These are phyloP conservation scores for Clarias magur DNA, from an alignment of 2,113 vertebrate genomes.

Conservation along the genomic window DNA sequence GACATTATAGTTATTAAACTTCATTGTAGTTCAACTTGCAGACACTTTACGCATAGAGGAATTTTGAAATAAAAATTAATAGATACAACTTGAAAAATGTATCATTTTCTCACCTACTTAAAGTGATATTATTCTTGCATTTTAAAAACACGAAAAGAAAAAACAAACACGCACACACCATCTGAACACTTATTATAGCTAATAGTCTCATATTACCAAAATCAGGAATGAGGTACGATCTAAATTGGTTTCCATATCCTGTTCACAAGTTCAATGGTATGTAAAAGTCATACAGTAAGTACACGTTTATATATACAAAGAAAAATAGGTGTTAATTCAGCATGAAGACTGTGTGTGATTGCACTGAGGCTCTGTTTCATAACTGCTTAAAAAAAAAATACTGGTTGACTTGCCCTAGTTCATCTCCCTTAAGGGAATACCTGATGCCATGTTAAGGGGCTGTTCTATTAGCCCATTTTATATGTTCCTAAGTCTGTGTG, in stretches of 20 bases:
- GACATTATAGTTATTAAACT: not conserved
- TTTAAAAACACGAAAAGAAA: not conserved
- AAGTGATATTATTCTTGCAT: not conserved
- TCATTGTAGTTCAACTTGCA: not conserved
- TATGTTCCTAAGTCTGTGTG: not conserved
- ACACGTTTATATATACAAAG: not conserved
- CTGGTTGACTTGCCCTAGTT: not conserved
- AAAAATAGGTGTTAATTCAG: not conserved
- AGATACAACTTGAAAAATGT: not conserved
- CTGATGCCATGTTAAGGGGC: not conserved
- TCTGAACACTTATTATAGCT: not conserved
- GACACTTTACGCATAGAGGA: not conserved
- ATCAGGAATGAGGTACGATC: not conserved
- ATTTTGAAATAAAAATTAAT: not conserved
- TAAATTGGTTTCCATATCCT: not conserved
- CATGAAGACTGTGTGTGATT: not conserved
- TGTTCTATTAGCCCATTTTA: constrained; percentile 4
- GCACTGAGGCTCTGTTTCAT: not conserved
- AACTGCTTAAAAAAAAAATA: not conserved
- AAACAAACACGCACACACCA: not conserved
- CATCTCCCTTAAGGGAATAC: not conserved
- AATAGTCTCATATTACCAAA: not conserved
- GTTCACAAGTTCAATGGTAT: not conserved
- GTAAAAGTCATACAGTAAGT: not conserved
- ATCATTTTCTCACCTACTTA: not conserved